phyloP scores from a whole-genome alignment of 2,113 vertebrate species.

The Psephotus haematonotus region DNA sequence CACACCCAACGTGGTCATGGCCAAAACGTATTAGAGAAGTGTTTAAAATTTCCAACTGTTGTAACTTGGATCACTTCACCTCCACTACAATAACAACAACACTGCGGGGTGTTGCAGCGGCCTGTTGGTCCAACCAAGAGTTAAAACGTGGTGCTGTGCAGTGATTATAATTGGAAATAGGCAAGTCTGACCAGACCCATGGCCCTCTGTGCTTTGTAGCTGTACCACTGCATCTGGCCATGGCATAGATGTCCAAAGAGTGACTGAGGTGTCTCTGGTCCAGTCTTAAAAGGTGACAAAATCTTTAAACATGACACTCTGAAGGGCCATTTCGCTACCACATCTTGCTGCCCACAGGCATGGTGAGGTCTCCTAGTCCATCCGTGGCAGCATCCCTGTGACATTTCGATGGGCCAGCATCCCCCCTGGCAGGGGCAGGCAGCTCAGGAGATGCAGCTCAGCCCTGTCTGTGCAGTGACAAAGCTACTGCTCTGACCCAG shows the following conservation, averaged over 20 bases:
- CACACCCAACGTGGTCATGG: neutral
- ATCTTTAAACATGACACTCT: neutral
- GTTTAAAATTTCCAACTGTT: neutral
- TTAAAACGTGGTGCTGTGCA: neutral
- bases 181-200: neutral
- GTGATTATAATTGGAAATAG: neutral
- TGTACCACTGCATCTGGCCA: neutral
- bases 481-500: neutral
- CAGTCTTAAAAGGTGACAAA: neutral
- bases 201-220: fast-evolving
- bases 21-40: neutral
- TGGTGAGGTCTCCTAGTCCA: neutral
- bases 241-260: neutral
- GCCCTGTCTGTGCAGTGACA: neutral
- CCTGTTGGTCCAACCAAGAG: neutral
- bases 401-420: neutral
- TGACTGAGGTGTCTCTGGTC: neutral
- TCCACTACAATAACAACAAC: neutral
- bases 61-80: neutral
- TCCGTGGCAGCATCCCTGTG: neutral
- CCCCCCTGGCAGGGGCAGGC: neutral
- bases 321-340: neutral
- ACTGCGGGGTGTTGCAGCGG: fast-evolving
- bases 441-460: neutral
- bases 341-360: neutral